Evolutionary conservation across 2,113 vertebrate species (phyloP), one percentile per base, ranked within the genome.

Genomic region (Calyptomena viridis): DNA sequence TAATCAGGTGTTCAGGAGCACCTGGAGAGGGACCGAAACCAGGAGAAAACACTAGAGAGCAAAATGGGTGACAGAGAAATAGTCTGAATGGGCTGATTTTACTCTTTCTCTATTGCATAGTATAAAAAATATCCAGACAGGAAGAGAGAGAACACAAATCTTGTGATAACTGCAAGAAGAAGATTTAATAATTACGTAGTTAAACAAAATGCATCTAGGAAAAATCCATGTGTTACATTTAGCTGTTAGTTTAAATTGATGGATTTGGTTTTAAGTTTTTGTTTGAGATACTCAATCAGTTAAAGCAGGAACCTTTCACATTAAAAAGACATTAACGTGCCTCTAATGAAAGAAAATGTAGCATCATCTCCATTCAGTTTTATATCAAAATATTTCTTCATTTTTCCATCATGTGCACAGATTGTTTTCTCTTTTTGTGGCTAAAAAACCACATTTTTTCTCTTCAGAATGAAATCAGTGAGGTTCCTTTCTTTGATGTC

Each of bases 401-500:
- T 78, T 82, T 90, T 94, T 35, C 59, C 9, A 6, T 79, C 27
- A 13, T 49, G 4, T 87, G 46, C 59, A 63, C 27, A 31, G 30
- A 14, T 27, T 0, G 11, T 55, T 23, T 39, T 37, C 4, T 76
- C 37, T 40, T 73, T 35, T n/a, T n/a, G n/a, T n/a, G n/a, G n/a
- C n/a, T n/a, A n/a, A n/a, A n/a, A n/a, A n/a, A n/a, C n/a, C n/a
- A n/a, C n/a, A n/a, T n/a, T n/a, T 80, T 92, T 80, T 25, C 37
- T 92, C 85, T 76, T 49, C 98, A 99, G 99, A 99, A 99, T 97
- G 99, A 99, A 97, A 98, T 99, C 95, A 99, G 99, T 69, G 99
- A 99, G 78, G 98, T 99, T 94, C 99, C 99, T 24, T 99, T 99
- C 96, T 99, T 99, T 80, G 99, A 99, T 52, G 89, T 99, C 21